These are phyloP conservation scores for Prunella fulvescens DNA, from an alignment of 2,113 vertebrate genomes.

Conservation along the genomic window DNA sequence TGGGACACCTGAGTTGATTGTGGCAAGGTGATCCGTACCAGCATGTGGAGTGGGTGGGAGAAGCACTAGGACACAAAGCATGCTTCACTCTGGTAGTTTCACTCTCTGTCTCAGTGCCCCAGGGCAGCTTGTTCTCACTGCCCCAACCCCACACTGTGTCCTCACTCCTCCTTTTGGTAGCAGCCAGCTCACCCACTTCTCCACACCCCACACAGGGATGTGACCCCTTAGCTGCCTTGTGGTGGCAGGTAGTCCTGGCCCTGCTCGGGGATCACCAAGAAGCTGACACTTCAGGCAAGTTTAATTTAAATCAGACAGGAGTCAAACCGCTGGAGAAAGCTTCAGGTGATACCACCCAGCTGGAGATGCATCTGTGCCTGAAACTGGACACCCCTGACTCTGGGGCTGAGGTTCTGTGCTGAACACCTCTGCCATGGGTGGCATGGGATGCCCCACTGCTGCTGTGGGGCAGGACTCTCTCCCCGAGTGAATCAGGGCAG, in stretches of 20 bases:
- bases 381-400: not conserved
- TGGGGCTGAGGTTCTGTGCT: not conserved
- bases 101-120: not conserved
- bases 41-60: not conserved
- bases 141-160: fast-evolving
- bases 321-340: not conserved
- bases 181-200: not conserved
- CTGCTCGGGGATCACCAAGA: fast-evolving
- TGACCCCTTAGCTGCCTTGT: not conserved
- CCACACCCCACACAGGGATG: fast-evolving
- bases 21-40: fast-evolving
- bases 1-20: not conserved
- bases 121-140: not conserved
- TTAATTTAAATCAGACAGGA: not conserved
- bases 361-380: not conserved
- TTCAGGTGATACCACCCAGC: not conserved
- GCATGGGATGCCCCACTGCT: not conserved
- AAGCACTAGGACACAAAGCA: not conserved
- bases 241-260: not conserved
- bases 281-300: not conserved
- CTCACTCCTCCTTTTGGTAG: not conserved
- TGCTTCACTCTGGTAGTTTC: not conserved
- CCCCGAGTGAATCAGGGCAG: fast-evolving
- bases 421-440: not conserved
- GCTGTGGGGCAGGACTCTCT: not conserved